A percentile compares a stretch with the other conserved stretches of the same genome.
phyloP scores from a whole-genome alignment of 2,888 invertebrate genomes.

The Tenthredo mesomela region DNA sequence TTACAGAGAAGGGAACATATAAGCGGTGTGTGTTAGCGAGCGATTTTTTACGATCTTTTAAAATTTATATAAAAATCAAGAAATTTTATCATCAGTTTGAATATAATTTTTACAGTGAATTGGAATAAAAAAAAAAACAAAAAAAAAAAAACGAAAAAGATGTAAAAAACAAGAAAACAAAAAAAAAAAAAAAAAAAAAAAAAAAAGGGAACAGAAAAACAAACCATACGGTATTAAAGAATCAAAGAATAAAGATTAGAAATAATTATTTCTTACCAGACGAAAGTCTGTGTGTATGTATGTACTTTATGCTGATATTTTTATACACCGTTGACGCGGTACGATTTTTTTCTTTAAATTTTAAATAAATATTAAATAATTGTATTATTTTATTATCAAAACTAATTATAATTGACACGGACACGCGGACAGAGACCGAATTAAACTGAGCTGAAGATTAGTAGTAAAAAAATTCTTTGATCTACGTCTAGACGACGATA shows the following conservation, averaged over 20 bases:
- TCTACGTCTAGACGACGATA: neutral
- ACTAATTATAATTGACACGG: conserved; percentile 5
- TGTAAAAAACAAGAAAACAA: too few species aligned
- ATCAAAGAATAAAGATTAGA: neutral
- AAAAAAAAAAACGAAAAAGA: too few species aligned
- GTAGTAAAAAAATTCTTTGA: conserved; percentile 5
- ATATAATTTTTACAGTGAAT: neutral
- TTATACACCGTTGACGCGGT: neutral
- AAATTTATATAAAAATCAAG: neutral
- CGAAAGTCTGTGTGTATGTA: neutral
- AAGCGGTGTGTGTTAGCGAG: neutral
- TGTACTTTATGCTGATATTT: neutral
- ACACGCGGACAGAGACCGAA: neutral
- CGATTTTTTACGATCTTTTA: neutral
- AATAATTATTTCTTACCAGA: neutral
- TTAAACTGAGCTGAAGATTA: neutral
- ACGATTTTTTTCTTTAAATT: neutral
- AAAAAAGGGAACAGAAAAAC: neutral
- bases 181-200: neutral
- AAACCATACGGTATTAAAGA: neutral
- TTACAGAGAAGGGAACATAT: neutral
- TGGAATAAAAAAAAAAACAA: neutral
- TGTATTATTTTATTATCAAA: neutral
- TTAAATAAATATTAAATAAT: neutral
- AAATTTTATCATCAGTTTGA: neutral